A percentile compares a stretch with the other conserved stretches of the same genome.
These are phyloP conservation scores for Anoplius nigerrimus DNA, from an alignment of 2,888 invertebrate species.

Conservation along the genomic window DNA sequence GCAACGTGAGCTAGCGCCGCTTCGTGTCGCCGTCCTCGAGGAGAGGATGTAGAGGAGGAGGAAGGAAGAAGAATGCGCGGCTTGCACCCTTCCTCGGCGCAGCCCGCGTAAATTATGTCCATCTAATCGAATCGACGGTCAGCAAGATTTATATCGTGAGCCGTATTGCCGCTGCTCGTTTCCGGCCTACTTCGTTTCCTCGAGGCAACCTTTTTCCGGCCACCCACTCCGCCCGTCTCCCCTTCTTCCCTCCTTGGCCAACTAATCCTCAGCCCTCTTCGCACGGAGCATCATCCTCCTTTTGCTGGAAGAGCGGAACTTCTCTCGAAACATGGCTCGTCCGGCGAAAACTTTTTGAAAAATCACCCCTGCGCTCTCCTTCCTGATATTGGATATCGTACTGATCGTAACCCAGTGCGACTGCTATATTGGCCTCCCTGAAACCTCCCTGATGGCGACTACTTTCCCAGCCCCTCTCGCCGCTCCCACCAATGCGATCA, in stretches of 20 bases:
- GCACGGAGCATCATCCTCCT: constrained; percentile 16
- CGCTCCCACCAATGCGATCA: background rate
- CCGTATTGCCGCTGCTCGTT: constrained; percentile 66
- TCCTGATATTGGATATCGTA: constrained; percentile 39
- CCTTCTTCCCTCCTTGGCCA: constrained; percentile 16
- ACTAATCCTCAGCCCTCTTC: constrained; percentile 1
- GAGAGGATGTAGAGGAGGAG: constrained; percentile 11
- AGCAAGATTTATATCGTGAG: constrained; percentile 68
- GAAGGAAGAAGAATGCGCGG: no score
- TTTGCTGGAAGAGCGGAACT: constrained; percentile 24
- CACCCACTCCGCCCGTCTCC: constrained; percentile 13
- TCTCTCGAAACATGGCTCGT: constrained; percentile 45
- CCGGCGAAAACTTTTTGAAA: constrained; percentile 64
- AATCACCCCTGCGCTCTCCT: constrained; percentile 47
- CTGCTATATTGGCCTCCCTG: constrained; percentile 7
- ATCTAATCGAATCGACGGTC: constrained; percentile 70
- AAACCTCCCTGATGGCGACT: background rate
- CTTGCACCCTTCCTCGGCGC: constrained; percentile 30
- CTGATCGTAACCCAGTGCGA: constrained; percentile 11
- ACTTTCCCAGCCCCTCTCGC: no score
- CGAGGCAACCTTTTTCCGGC: constrained; percentile 5
- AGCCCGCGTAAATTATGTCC: constrained; percentile 64
- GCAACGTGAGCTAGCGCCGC: background rate
- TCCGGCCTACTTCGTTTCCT: constrained; percentile 44
- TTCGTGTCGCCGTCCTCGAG: background rate